Evolutionary conservation across 2,113 vertebrate species (phyloP).

Genomic region (Indicator maculatus): DNA sequence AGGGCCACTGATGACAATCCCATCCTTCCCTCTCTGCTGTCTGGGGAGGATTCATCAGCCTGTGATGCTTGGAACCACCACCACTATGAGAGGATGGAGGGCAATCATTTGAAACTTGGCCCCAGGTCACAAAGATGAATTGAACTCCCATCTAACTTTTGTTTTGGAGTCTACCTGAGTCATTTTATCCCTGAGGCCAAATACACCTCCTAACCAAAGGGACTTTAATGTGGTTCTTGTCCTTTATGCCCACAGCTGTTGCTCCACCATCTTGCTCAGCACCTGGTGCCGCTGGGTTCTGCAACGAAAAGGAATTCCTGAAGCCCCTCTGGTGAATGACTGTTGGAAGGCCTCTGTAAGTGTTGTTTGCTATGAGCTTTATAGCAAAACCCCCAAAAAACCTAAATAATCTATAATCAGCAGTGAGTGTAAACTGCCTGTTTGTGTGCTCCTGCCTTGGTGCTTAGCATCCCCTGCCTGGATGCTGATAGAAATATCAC

Average conservation of each 20-base stretch:
- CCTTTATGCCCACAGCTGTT: neutral
- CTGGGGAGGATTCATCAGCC: neutral
- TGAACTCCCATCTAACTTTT: neutral
- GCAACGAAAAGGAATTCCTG: neutral
- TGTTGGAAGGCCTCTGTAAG: neutral
- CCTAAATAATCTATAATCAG: neutral
- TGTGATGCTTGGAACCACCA: neutral
- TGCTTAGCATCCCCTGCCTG: neutral
- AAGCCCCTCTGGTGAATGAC: neutral
- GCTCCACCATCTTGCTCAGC: neutral
- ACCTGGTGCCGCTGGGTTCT: neutral
- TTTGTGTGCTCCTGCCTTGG: neutral
- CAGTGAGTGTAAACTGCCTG: neutral
- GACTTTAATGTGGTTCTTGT: neutral
- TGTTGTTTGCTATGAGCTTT: neutral
- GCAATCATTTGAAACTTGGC: neutral
- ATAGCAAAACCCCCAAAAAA: neutral
- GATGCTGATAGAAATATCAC: neutral
- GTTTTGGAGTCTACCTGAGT: neutral
- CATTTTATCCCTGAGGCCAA: neutral
- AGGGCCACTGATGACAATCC: neutral
- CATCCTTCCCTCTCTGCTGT: neutral
- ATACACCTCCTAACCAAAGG: neutral
- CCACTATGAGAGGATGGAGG: neutral
- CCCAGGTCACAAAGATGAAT: fast-evolving